These are phyloP conservation scores for Pseudeuparius sepicola DNA, from an alignment of 2,888 invertebrate species.

Conservation along the genomic window DNA sequence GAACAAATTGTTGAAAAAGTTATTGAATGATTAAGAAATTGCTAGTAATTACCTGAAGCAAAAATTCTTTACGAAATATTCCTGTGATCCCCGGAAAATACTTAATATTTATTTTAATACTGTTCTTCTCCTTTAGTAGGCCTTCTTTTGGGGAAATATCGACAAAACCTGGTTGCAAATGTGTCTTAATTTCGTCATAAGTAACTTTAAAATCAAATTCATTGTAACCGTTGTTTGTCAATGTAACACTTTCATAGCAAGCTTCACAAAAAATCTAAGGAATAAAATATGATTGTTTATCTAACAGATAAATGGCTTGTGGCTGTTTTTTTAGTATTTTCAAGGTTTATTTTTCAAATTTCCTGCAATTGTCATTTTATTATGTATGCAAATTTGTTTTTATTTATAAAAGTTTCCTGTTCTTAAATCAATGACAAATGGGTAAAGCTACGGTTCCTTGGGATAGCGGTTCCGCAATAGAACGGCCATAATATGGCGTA, in stretches of 20 bases:
- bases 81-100: slow-evolving; percentile 48
- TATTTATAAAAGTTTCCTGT: no score
- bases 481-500: no score
- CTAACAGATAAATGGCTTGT: slow-evolving; percentile 5
- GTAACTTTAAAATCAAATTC: slow-evolving; percentile 14
- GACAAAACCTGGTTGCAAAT: slow-evolving; percentile 41
- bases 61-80: slow-evolving; percentile 41
- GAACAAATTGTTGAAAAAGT: slow-evolving; percentile 25
- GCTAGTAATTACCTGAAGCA: slow-evolving; percentile 30
- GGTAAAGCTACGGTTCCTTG: no score
- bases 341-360: no score
- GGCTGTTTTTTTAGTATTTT: not conserved
- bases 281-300: no score
- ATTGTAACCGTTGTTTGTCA: slow-evolving; percentile 48
- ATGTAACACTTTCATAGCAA: slow-evolving; percentile 28
- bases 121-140: slow-evolving; percentile 38
- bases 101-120: slow-evolving; percentile 39
- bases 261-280: slow-evolving; percentile 38
- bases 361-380: no score
- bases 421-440: no score
- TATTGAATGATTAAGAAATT: slow-evolving; percentile 3
- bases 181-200: slow-evolving; percentile 32
- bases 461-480: no score
- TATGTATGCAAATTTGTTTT: no score
- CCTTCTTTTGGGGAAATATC: slow-evolving; percentile 41